phyloP scores from a whole-genome alignment of 2,797 vertebrate genomes.

The Melanotaenia boesemani region DNA sequence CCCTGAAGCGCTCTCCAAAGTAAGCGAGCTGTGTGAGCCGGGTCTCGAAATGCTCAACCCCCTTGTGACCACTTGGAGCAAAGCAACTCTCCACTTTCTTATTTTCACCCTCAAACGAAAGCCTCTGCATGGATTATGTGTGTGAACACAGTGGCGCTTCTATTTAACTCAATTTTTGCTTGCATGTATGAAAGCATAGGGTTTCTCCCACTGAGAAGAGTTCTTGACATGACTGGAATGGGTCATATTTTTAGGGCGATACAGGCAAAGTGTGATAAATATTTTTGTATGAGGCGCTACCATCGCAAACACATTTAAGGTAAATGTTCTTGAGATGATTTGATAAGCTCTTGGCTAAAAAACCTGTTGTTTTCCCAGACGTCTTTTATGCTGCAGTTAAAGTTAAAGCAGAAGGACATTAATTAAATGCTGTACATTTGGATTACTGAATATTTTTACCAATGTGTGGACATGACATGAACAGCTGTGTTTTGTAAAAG shows the following conservation, averaged over 20 bases:
- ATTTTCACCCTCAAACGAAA: constrained; percentile 92
- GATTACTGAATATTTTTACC: neutral
- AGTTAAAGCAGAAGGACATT: neutral
- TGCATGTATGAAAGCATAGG: constrained; percentile 85
- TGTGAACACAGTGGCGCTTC: constrained; percentile 95
- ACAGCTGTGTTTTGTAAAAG: constrained; percentile 48
- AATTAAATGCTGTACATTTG: constrained; percentile 6
- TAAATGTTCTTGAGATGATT: constrained; percentile 50
- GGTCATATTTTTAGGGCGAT: constrained; percentile 91
- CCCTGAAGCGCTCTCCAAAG: constrained; percentile 93
- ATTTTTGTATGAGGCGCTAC: constrained; percentile 71
- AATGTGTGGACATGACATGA: constrained; percentile 1
- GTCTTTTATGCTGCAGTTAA: constrained; percentile 1
- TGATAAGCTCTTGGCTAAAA: constrained; percentile 43
- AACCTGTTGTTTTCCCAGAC: constrained; percentile 11
- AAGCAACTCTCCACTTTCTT: constrained; percentile 93
- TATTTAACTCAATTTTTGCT: constrained; percentile 90
- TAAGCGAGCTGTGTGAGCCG: constrained; percentile 89
- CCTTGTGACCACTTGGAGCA: constrained; percentile 96
- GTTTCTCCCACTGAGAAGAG: constrained; percentile 87
- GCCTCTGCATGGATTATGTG: constrained; percentile 93
- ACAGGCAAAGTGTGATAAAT: constrained; percentile 82
- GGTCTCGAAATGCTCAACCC: constrained; percentile 92
- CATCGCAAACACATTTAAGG: constrained; percentile 62
- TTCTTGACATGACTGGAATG: constrained; percentile 87